Evolutionary conservation across 2,113 vertebrate genomes (phyloP).

Genomic region (Numenius arquata): DNA sequence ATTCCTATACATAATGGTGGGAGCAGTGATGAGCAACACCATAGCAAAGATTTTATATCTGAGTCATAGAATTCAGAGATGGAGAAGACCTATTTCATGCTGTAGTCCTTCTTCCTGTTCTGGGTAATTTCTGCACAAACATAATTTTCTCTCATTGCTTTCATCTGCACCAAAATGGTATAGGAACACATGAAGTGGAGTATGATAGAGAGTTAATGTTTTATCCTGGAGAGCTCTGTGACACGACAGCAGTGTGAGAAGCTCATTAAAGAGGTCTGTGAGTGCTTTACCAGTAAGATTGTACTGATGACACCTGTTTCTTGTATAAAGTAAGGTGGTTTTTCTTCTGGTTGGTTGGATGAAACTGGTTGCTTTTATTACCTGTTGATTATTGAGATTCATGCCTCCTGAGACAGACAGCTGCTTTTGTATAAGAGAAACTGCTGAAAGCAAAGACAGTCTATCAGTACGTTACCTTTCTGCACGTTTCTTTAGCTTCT

Average conservation of each 20-base stretch:
- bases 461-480: not conserved
- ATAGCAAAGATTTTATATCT: not conserved
- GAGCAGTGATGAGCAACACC: not conserved
- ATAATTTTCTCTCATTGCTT: not conserved
- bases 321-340: not conserved
- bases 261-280: not conserved
- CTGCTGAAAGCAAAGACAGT: not conserved
- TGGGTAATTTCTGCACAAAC: not conserved
- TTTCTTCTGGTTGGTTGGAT: not conserved
- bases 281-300: not conserved
- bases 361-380: not conserved
- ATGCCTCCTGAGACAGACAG: not conserved
- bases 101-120: not conserved
- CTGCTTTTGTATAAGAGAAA: not conserved
- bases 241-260: not conserved
- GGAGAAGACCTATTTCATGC: not conserved
- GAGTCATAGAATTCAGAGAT: not conserved
- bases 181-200: not conserved
- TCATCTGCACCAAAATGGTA: not conserved
- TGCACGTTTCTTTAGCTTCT: not conserved
- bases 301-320: not conserved
- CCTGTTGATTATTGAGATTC: not conserved
- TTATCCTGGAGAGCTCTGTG: not conserved
- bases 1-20: not conserved
- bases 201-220: not conserved